Evolutionary conservation across 2,888 invertebrate genomes (phyloP).

Genomic region (Tubulanus polymorphus): DNA sequence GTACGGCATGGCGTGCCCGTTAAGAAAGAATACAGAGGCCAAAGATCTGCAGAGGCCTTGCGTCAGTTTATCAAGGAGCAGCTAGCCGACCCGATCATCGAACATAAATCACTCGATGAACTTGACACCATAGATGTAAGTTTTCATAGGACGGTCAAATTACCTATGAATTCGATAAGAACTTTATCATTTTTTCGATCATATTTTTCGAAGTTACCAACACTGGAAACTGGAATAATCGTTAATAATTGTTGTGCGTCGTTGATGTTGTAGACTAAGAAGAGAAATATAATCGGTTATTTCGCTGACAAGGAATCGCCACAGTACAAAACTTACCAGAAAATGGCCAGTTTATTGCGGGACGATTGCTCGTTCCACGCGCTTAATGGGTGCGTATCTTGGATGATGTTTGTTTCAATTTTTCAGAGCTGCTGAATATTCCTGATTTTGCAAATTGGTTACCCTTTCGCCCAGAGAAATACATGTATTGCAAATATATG

Average conservation of each 20-base stretch:
- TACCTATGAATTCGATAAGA: no score
- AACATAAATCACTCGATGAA: constrained; percentile 64
- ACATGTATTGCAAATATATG: no score
- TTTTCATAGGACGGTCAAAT: constrained; percentile 1
- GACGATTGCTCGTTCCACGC: constrained; percentile 94
- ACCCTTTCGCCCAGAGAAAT: no score
- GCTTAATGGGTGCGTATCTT: constrained; percentile 69
- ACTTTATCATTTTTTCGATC: no score
- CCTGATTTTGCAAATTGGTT: no score
- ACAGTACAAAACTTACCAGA: constrained; percentile 35
- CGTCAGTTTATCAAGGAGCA: constrained; percentile 83
- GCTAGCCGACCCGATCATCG: constrained; percentile 58
- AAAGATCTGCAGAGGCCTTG: constrained; percentile 85
- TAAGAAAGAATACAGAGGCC: constrained; percentile 65
- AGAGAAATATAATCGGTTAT: constrained; percentile 82
- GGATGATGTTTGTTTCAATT: no score
- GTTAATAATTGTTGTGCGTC: no score
- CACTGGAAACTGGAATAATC: not conserved
- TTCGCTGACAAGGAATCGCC: constrained; percentile 61
- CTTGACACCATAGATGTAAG: constrained; percentile 44
- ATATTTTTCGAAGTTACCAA: no score
- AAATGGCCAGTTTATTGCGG: constrained; percentile 71
- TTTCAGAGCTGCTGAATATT: no score
- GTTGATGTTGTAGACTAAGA: constrained; percentile 56
- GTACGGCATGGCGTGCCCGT: constrained; percentile 63